Conservation (phyloP, 1,140 invertebrate species). For the Mya arenaria region DNA sequence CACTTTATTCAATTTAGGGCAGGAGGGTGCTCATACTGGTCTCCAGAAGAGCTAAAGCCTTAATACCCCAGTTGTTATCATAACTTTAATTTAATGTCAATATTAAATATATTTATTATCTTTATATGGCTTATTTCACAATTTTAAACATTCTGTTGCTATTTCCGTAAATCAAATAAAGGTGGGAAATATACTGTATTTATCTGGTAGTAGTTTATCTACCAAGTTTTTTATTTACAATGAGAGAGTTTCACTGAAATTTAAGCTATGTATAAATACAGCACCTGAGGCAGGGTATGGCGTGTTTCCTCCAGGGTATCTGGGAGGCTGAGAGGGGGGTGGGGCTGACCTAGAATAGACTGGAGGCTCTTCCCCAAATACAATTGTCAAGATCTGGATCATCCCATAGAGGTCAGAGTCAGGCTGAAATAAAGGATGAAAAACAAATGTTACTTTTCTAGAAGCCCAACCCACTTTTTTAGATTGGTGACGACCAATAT, state of each 20-base stretch:
- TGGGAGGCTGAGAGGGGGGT: conserved; percentile 72
- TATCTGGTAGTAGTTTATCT: background rate
- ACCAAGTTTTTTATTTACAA: background rate
- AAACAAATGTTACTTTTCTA: background rate
- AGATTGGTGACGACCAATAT: too few relatives aligned
- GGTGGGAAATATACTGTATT: background rate
- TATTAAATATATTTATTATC: background rate
- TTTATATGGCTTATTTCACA: background rate
- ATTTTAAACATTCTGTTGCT: background rate
- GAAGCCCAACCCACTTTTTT: too few relatives aligned
- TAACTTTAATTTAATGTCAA: background rate
- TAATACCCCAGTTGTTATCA: too few relatives aligned
- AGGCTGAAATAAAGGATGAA: background rate
- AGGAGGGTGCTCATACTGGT: too few relatives aligned
- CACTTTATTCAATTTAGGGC: too few relatives aligned
- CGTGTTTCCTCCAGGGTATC: conserved; percentile 64
- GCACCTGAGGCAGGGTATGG: conserved; percentile 72
- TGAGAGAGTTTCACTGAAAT: conserved; percentile 57
- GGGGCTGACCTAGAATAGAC: background rate
- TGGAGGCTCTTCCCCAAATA: conserved; percentile 1
- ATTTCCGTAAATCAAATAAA: background rate
- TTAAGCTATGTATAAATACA: background rate
- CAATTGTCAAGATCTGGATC: background rate
- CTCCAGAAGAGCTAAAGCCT: too few relatives aligned
- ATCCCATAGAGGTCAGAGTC: background rate